Evolutionary conservation across 2,113 vertebrate genomes (phyloP).

Genomic region (Nothoprocta pentlandii): DNA sequence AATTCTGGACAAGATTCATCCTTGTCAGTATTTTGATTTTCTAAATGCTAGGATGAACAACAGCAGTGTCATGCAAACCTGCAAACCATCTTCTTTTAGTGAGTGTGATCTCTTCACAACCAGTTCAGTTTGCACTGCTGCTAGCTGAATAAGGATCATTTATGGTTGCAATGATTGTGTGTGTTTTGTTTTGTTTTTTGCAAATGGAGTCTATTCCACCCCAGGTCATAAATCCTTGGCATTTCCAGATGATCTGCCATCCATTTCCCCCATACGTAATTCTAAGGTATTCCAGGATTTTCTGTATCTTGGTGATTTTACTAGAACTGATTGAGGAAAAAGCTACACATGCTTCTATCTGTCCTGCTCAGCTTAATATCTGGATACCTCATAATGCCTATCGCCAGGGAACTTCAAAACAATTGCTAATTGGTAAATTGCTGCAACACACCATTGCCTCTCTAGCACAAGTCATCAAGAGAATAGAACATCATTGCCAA

Average conservation of each 20-base stretch:
- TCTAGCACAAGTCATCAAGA: neutral
- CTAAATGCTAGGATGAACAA: neutral
- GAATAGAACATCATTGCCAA: neutral
- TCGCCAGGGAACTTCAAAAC: neutral
- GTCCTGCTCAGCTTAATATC: neutral
- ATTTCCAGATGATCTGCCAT: neutral
- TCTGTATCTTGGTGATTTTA: neutral
- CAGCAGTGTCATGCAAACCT: neutral
- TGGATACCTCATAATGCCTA: neutral
- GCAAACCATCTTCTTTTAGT: neutral
- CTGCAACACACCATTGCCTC: neutral
- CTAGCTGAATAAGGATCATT: neutral
- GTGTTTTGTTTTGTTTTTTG: neutral
- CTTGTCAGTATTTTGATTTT: neutral
- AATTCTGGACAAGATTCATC: neutral
- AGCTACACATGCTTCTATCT: rapidly evolving
- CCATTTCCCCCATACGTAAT: neutral
- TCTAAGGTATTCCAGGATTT: neutral
- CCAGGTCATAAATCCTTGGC: neutral
- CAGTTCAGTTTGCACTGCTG: neutral
- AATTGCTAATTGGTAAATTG: neutral
- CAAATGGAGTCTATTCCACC: neutral
- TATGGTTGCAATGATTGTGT: neutral
- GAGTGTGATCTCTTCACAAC: neutral
- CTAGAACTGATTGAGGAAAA: neutral